Conservation (phyloP, 2,113 vertebrate genomes). For the Potamarius usumacintae region DNA sequence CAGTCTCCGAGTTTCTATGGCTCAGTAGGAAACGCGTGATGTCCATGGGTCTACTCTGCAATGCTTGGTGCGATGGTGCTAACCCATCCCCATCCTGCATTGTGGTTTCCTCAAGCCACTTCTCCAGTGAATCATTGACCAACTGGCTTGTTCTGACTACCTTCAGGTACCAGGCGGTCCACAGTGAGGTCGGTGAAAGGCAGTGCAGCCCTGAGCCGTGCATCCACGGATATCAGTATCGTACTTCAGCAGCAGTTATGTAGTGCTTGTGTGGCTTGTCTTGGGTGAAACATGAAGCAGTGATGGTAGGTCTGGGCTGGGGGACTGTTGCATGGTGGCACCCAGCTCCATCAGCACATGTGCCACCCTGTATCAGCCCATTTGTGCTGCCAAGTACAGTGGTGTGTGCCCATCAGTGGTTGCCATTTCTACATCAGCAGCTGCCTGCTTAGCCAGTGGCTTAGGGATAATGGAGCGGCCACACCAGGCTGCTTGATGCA, state of each 20-base stretch:
- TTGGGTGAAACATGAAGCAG: slow-evolving; percentile 88
- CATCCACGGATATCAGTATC: slow-evolving; percentile 70
- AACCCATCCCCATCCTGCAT: slow-evolving; percentile 75
- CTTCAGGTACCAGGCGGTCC: slow-evolving; percentile 81
- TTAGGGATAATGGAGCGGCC: slow-evolving; percentile 91
- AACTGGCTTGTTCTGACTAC: slow-evolving; percentile 77
- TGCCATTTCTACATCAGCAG: slow-evolving; percentile 79
- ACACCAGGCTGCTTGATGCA: slow-evolving; percentile 93
- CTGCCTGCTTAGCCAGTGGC: slow-evolving; percentile 86
- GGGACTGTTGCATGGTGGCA: slow-evolving; percentile 72
- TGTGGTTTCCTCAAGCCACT: slow-evolving; percentile 65
- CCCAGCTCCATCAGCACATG: slow-evolving; percentile 87
- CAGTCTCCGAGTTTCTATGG: slow-evolving; percentile 57
- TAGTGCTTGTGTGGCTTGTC: slow-evolving; percentile 93
- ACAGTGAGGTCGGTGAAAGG: slow-evolving; percentile 80
- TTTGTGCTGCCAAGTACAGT: slow-evolving; percentile 88
- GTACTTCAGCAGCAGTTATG: slow-evolving; percentile 86
- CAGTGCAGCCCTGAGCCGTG: slow-evolving; percentile 77
- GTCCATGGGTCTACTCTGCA: slow-evolving; percentile 73
- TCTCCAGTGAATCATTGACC: slow-evolving; percentile 77
- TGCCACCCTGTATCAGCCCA: slow-evolving; percentile 92
- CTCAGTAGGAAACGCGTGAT: slow-evolving; percentile 76
- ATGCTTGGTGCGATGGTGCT: slow-evolving; percentile 78
- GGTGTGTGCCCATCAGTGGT: slow-evolving; percentile 86
- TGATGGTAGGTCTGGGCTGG: slow-evolving; percentile 66